Evolutionary conservation across 2,888 invertebrate genomes (phyloP), one percentile per base, ranked within the genome.

Genomic region (Stenurella melanura): DNA sequence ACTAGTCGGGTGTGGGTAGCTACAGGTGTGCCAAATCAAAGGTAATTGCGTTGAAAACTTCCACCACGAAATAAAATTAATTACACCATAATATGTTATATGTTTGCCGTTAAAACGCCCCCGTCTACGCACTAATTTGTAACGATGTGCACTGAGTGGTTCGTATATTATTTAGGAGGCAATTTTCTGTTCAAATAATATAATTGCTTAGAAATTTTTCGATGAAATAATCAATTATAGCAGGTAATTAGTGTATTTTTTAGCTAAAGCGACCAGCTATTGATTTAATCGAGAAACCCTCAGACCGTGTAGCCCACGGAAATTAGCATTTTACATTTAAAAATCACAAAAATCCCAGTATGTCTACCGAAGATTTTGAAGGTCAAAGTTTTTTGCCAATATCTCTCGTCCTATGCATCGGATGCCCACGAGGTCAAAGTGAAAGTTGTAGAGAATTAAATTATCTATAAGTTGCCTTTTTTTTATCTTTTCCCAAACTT

Each of bases 11-110:
- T 50, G 50, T 50, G 50, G 50, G n/a, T n/a, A 50, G 12, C 15
- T 50, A 50, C 50, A 50, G 50, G 50, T 50, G 50, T 50, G 50
- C n/a, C 50, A 50, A 50, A 50, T 50, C 50, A 50, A 50, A 17
- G 7, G 50, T 50, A 50, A 50, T 50, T n/a, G n/a, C n/a, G 15
- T 15, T 6, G 50, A n/a, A 50, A 34, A 50, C n/a, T 15, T 5
- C 15, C 50, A n/a, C 15, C 15, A 50, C 6, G 50, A 17, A 50
- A 50, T 12, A 7, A n/a, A 50, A 50, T 50, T 50, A 50, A 15
- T 50, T 50, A 50, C n/a, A 15, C 50, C 5, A n/a, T 50, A 50
- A 50, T 15, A 50, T 42, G n/a, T 50, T 50, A 50, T 15, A 50
- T 42, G n/a, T 50, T 50, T 50, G 15, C 15, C 6, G 50, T n/a